Evolutionary conservation across 2,888 invertebrate species (phyloP).

Genomic region (Habrosyne pyritoides): DNA sequence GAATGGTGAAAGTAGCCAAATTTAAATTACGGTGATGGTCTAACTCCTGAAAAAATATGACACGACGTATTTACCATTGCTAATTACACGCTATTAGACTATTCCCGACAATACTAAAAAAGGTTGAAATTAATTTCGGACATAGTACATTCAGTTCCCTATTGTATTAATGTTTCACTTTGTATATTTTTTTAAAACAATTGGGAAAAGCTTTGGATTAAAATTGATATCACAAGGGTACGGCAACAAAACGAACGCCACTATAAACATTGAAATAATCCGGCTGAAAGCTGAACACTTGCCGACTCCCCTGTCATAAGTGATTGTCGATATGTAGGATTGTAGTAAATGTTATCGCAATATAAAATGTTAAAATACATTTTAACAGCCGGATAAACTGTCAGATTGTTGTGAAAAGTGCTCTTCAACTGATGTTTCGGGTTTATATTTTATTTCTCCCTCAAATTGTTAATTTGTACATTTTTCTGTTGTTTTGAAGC

Average conservation of each 20-base stretch:
- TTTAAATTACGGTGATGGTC: no score
- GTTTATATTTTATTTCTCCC: conserved; percentile 17
- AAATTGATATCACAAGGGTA: not conserved
- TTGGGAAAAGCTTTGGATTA: not conserved
- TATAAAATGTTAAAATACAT: conserved; percentile 38
- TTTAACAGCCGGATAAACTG: conserved; percentile 39
- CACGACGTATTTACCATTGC: no score
- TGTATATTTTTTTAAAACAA: no score
- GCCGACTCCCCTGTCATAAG: conserved; percentile 18
- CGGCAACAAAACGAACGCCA: not conserved
- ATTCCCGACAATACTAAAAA: no score
- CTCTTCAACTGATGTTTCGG: conserved; percentile 20
- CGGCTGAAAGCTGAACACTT: not conserved
- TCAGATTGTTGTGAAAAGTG: conserved; percentile 19
- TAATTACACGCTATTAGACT: no score
- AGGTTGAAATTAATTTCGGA: no score
- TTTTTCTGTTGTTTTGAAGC: no score
- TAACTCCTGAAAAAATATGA: no score
- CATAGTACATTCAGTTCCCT: no score
- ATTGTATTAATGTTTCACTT: no score
- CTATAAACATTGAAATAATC: not conserved
- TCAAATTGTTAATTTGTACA: not conserved
- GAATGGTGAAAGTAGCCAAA: no score
- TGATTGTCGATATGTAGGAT: conserved; percentile 33
- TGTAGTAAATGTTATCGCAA: conserved; percentile 30